Percentiles rank a stretch among this genome's conserved stretches.
Conservation (phyloP, 30 jellyfish, hydroid and myxozoan genomes). For the Thelohanellus kitauei region DNA sequence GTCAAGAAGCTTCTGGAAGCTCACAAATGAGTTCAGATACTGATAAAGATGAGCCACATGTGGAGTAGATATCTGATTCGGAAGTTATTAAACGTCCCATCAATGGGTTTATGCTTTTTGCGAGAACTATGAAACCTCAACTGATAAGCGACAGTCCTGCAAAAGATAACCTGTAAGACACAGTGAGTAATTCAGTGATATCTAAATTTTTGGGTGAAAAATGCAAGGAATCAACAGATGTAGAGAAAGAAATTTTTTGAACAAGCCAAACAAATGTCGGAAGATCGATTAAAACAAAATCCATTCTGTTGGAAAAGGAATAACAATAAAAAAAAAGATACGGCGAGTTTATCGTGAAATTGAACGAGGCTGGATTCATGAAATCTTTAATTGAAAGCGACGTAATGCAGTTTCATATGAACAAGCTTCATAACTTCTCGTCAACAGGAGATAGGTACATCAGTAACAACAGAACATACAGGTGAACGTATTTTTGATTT, state of each 20-base stretch:
- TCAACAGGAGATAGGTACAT: no score
- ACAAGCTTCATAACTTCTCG: no score
- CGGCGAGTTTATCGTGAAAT: no score
- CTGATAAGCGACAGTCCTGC: slow-evolving; percentile 49
- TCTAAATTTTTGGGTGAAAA: slow-evolving; percentile 60
- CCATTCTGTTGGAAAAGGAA: slow-evolving; percentile 95
- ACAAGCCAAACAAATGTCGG: slow-evolving; percentile 81
- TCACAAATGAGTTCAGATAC: no score
- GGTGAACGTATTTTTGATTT: no score
- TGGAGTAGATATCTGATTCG: no score
- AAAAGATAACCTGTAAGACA: slow-evolving; percentile 55
- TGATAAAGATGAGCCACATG: no score
- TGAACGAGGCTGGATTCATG: no score
- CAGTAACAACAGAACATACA: no score
- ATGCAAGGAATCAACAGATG: slow-evolving; percentile 39
- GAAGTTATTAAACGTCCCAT: slow-evolving; percentile 84
- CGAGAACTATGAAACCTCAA: slow-evolving; percentile 38
- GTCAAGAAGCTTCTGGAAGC: no score
- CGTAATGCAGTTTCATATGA: no score
- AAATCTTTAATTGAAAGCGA: no score
- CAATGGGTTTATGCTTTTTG: slow-evolving; percentile 97
- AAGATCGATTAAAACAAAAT: slow-evolving; percentile 44
- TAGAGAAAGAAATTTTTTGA: slow-evolving; percentile 27
- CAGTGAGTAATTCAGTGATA: slow-evolving; percentile 12
- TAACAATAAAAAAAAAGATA: slow-evolving; percentile 11